Base-by-base conservation (phyloP, 2,888 invertebrate genomes). In the Podotricha telesiphe region DNA sequence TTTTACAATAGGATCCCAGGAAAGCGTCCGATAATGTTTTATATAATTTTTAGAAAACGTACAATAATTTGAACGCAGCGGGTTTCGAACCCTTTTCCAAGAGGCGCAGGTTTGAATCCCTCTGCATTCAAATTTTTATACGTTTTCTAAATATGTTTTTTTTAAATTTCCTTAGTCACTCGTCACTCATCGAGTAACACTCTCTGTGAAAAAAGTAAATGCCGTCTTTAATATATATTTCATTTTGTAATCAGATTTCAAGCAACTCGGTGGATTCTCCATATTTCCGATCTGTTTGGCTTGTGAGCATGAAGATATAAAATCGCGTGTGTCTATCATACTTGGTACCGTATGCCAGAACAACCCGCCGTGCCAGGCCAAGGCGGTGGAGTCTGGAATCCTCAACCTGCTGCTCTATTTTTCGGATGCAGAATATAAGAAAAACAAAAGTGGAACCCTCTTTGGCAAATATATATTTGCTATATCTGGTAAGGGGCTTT, bases 301-400 rank as follows among this genome's bases (percentile, higher is more conserved):
- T 72, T 95, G 95, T 34, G 86, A 91, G 6, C 94, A 96, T 75
- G 84, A 93, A 0, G 90, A 94, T 19, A 89, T 98, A 0, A 93
- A 96, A 45, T 93, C 94, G 70, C 87, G 91, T 48, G 94, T 96
- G 2, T 95, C 96, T 13, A 94, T 95, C 37, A 86, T 98, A 15
- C 89, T 98, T 2, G 98, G 96, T 0, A 96, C 96, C 78, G 84
- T 97, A 68, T 95, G 96, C 45, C 98, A 98, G 87, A 98, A 98
- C 87, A 98, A 98, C 88, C 95, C 96, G 0, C 96, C 94, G 81
- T 97, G 97, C 77, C 98, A 98, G 84, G 86, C 94, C 34, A 91
- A 94, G 51, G 94, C 96, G n/a, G 76, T 96, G 6, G 95, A 96
- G 71, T 91, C 94, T 58, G 94, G 95, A 0, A 87, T 96, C 10